Conservation (phyloP, 2,113 vertebrate genomes). For the Mesitornis unicolor region DNA sequence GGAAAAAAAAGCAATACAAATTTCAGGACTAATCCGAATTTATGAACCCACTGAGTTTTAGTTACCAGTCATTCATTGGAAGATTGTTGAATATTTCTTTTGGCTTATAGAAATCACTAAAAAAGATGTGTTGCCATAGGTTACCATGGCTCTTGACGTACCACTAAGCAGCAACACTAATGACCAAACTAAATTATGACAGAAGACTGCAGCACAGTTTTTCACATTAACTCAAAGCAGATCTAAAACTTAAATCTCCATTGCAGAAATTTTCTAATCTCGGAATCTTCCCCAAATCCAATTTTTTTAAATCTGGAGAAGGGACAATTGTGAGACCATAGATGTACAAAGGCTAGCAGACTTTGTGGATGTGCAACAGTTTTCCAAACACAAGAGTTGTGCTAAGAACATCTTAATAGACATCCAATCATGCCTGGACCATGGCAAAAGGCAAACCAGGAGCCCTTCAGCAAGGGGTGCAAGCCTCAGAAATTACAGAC, state of each 20-base stretch:
- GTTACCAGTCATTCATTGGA: not conserved
- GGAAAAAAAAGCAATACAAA: not conserved
- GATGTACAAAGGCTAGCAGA: too few species aligned
- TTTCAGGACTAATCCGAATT: not conserved
- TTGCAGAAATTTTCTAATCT: not conserved
- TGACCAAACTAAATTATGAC: not conserved
- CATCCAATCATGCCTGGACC: too few species aligned
- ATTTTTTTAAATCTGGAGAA: not conserved
- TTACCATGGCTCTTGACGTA: not conserved
- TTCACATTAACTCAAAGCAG: not conserved
- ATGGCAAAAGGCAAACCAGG: not conserved
- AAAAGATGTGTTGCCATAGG: not conserved
- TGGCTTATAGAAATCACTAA: not conserved
- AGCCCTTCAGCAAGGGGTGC: not conserved
- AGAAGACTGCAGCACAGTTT: not conserved
- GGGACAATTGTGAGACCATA: too few species aligned
- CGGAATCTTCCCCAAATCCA: not conserved
- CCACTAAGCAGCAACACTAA: not conserved
- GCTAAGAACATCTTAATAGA: not conserved
- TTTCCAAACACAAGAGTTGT: too few species aligned
- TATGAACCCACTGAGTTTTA: not conserved
- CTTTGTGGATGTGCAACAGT: too few species aligned
- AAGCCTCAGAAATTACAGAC: not conserved
- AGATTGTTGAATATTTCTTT: not conserved
- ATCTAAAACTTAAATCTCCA: not conserved